Evolutionary conservation across 2,113 vertebrate species (phyloP).

Genomic region (Cyanoderma ruficeps): DNA sequence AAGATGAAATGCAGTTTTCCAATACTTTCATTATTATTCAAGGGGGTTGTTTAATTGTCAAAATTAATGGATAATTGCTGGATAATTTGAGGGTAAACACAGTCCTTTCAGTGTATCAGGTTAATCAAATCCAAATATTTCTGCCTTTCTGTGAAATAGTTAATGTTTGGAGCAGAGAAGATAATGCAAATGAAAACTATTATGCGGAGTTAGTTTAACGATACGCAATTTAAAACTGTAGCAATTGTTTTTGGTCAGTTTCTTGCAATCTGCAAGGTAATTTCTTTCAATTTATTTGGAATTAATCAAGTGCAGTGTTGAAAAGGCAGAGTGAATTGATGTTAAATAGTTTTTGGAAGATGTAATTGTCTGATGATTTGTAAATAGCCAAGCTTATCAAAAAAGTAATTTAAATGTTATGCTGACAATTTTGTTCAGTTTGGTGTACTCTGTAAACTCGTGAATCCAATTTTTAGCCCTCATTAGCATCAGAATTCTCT

Average conservation of each 20-base stretch:
- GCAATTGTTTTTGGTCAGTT: slow-evolving; percentile 80
- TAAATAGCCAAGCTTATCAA: slow-evolving; percentile 84
- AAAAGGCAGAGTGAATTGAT: slow-evolving; percentile 84
- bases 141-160: slow-evolving; percentile 28
- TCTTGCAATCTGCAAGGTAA: slow-evolving; percentile 78
- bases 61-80: not conserved
- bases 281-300: slow-evolving; percentile 84
- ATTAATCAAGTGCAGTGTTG: slow-evolving; percentile 81
- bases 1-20: not conserved
- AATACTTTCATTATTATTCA: not conserved
- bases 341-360: slow-evolving; percentile 86
- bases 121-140: not conserved
- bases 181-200: slow-evolving; percentile 57
- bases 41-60: not conserved
- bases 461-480: slow-evolving; percentile 76
- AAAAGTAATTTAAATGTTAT: slow-evolving; percentile 85
- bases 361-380: slow-evolving; percentile 87
- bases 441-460: slow-evolving; percentile 74
- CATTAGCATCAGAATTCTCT: slow-evolving; percentile 76
- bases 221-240: slow-evolving; percentile 67
- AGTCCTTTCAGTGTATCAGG: not conserved
- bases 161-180: slow-evolving; percentile 22
- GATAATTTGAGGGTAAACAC: not conserved
- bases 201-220: slow-evolving; percentile 58
- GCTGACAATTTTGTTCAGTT: slow-evolving; percentile 81